Percentiles rank a stretch among this genome's conserved stretches.
These are phyloP conservation scores for Uropsilus gracilis DNA, from an alignment of 2,113 vertebrate species.

Conservation along the genomic window DNA sequence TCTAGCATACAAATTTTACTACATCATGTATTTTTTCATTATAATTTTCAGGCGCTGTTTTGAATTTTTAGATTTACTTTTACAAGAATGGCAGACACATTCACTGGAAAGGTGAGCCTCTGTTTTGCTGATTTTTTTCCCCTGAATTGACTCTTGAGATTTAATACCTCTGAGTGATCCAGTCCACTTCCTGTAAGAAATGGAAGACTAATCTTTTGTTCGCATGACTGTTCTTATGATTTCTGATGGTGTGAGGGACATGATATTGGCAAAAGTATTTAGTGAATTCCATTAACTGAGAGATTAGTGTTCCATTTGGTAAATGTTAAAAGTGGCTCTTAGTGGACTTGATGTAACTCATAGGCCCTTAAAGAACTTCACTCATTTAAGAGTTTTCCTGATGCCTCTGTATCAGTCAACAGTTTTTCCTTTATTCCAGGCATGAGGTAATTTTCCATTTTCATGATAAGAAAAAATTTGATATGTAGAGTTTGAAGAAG, in stretches of 20 bases:
- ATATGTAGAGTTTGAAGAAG: neutral
- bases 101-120: constrained; percentile 94
- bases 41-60: constrained; percentile 92
- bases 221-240: neutral
- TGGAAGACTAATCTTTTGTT: neutral
- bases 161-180: neutral
- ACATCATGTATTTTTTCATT: constrained; percentile 30
- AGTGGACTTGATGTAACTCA: neutral
- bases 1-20: neutral
- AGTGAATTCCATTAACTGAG: neutral
- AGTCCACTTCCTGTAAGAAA: neutral
- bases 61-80: constrained; percentile 96
- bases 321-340: neutral
- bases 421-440: neutral
- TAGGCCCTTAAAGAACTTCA: neutral
- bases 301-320: neutral
- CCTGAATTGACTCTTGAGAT: neutral
- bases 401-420: neutral
- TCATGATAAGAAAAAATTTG: neutral
- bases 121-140: neutral
- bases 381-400: neutral
- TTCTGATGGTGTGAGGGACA: neutral
- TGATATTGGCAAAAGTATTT: neutral
- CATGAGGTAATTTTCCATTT: neutral
- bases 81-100: constrained; percentile 97